These are phyloP conservation scores for Asarcornis scutulata DNA, from an alignment of 2,113 vertebrate genomes.

Conservation along the genomic window DNA sequence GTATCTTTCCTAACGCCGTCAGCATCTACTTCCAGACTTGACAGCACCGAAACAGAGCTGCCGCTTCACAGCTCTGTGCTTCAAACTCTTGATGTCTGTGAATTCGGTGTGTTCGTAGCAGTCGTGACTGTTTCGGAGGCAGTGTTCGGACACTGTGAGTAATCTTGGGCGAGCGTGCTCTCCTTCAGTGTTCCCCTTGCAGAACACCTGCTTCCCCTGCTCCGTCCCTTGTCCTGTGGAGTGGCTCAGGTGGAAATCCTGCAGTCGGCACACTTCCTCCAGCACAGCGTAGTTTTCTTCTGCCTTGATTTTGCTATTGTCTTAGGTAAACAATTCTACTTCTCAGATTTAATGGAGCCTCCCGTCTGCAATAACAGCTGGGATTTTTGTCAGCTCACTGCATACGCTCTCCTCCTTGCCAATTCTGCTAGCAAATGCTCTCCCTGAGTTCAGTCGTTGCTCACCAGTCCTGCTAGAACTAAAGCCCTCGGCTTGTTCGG, in stretches of 20 bases:
- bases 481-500: not conserved
- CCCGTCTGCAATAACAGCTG: not conserved
- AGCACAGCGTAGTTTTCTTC: not conserved
- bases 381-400: not conserved
- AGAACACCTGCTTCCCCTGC: not conserved
- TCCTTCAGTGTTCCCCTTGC: accelerated
- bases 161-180: accelerated
- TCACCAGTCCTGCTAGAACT: not conserved
- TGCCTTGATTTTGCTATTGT: not conserved
- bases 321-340: not conserved
- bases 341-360: not conserved
- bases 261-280: not conserved
- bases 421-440: not conserved
- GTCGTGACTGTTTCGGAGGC: not conserved
- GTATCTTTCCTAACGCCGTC: not conserved
- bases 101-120: not conserved
- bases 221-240: not conserved
- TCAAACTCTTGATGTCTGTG: not conserved
- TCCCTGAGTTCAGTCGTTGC: not conserved
- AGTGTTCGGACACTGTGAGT: accelerated
- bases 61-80: not conserved
- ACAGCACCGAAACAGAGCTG: not conserved
- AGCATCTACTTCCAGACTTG: not conserved
- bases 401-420: not conserved
- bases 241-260: constrained; percentile 30